Conservation (phyloP, 2,888 invertebrate genomes). For the Drosophila histrio region DNA sequence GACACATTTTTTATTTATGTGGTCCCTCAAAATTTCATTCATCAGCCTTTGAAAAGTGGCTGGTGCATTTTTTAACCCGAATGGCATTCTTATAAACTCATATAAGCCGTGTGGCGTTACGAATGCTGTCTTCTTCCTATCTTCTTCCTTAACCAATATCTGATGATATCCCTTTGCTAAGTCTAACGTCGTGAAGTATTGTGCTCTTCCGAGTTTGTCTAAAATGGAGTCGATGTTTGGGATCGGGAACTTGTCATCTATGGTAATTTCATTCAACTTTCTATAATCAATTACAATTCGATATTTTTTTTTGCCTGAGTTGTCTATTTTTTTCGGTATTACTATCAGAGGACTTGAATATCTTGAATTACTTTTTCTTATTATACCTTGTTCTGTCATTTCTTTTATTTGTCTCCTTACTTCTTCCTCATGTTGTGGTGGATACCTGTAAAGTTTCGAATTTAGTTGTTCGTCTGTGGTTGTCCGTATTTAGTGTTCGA, state of each 20-base stretch:
- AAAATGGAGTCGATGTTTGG: constrained; percentile 41
- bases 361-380: no score
- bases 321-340: no score
- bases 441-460: no score
- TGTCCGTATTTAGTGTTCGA: background rate
- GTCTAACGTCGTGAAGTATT: constrained; percentile 35
- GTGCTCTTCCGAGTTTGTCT: constrained; percentile 55
- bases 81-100: constrained; percentile 3
- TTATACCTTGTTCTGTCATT: no score
- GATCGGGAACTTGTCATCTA: constrained; percentile 29
- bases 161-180: constrained; percentile 41
- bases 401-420: no score
- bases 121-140: constrained; percentile 2
- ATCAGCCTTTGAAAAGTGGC: constrained; percentile 6
- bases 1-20: constrained; percentile 1
- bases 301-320: constrained; percentile 5
- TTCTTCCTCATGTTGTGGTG: no score
- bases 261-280: no score
- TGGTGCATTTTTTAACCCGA: constrained; percentile 2
- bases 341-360: no score
- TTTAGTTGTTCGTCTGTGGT: no score
- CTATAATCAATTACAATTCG: no score
- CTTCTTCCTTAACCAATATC: constrained; percentile 32
- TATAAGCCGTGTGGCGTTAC: background rate
- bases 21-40: background rate